Percentiles rank a stretch among this genome's conserved stretches.
phyloP scores from a whole-genome alignment of 1,140 invertebrate genomes.

The Laupala kohalensis region DNA sequence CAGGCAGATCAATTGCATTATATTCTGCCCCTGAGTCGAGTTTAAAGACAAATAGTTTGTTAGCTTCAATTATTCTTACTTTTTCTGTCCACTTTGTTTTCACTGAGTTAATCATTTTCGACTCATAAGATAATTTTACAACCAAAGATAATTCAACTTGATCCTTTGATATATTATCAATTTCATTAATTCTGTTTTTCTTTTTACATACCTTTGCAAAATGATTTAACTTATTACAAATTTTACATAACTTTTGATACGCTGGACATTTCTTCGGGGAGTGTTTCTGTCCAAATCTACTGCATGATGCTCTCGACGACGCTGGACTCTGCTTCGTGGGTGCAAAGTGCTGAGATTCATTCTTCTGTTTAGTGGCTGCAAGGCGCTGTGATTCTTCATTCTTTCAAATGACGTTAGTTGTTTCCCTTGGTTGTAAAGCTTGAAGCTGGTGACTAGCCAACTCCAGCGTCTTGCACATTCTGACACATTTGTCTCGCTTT shows the following conservation, averaged over 20 bases:
- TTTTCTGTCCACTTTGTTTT: not conserved
- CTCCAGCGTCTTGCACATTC: too few relatives aligned
- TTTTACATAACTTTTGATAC: not conserved
- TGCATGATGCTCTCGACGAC: too few relatives aligned
- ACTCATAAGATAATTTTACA: not conserved
- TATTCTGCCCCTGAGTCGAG: too few relatives aligned
- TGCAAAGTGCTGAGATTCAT: too few relatives aligned
- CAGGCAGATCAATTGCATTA: too few relatives aligned
- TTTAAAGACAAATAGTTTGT: not conserved
- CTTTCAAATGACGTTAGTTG: too few relatives aligned
- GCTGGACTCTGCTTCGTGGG: too few relatives aligned
- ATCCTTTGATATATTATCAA: not conserved
- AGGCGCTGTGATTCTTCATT: too few relatives aligned
- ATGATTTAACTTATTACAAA: not conserved
- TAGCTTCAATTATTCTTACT: not conserved
- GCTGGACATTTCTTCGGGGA: not conserved
- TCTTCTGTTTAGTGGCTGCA: too few relatives aligned
- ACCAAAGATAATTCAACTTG: not conserved
- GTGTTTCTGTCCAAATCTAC: not conserved
- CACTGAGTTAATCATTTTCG: not conserved
- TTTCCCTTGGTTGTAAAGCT: too few relatives aligned
- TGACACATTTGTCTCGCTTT: too few relatives aligned
- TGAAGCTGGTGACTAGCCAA: too few relatives aligned
- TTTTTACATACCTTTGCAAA: not conserved
- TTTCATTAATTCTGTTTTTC: not conserved